These are phyloP conservation scores for Mus pahari DNA, from an alignment of 2,113 vertebrate species.

Conservation along the genomic window DNA sequence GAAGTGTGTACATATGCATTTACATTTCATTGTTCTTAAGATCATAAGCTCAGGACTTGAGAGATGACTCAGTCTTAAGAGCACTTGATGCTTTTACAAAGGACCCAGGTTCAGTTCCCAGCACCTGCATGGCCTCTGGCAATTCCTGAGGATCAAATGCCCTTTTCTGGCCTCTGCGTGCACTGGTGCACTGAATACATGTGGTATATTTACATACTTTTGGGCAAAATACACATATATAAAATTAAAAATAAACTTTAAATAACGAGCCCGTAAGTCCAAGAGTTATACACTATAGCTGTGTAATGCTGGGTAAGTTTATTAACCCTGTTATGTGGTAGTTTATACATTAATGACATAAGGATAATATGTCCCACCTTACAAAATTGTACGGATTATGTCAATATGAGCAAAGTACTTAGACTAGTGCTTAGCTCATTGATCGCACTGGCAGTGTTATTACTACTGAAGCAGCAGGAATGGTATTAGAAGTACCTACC, in stretches of 20 bases:
- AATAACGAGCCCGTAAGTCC: neutral
- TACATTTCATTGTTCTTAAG: constrained; percentile 6
- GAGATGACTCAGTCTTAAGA: neutral
- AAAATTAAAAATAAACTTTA: neutral
- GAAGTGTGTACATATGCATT: neutral
- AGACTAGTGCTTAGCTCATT: neutral
- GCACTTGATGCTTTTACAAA: neutral
- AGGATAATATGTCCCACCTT: neutral
- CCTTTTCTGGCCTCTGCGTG: neutral
- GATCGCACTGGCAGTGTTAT: constrained; percentile 13
- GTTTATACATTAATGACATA: neutral
- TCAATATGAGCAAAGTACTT: constrained; percentile 15
- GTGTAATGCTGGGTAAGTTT: neutral
- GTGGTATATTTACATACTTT: neutral
- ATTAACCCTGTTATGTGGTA: neutral
- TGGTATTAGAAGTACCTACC: neutral
- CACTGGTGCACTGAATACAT: neutral
- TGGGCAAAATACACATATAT: neutral
- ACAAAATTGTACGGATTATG: neutral
- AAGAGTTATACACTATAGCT: neutral
- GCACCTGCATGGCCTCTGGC: neutral
- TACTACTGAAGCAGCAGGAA: constrained; percentile 18
- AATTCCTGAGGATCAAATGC: neutral
- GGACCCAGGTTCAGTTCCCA: neutral
- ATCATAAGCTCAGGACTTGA: neutral